Evolutionary conservation across 2,888 invertebrate species (phyloP), one percentile per base, ranked within the genome.

Genomic region (Drosophila paramelanica): DNA sequence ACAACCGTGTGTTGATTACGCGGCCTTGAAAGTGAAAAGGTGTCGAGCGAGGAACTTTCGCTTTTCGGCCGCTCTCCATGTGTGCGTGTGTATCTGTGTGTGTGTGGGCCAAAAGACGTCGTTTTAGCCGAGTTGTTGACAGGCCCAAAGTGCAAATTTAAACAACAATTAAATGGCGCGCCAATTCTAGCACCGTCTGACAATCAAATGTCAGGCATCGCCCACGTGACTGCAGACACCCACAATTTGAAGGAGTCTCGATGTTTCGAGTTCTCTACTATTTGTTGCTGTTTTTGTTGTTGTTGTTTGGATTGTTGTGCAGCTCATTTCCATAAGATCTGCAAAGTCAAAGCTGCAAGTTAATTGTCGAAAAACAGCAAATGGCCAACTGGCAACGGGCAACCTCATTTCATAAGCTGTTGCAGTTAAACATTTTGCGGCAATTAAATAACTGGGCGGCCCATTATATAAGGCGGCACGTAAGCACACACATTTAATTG

Each of bases 1-100:
- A 83, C 81, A 78, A 67, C 49, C 60, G 73, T 79, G 70, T 61
- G 77, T 81, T 75, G 85, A 84, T 81, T 84, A 74, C 65, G 81
- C 86, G 82, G 86, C 90, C 90, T 91, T 91, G 90, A 91, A 91
- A 91, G 90, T 90, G 90, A 91, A 91, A 91, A 91, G 89, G 90
- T 91, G 89, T 90, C 90, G 82, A 76, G 25, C 68, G 70, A 50
- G 62, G 46, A 71, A 77, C 75, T 78, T 78, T 78, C 75, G 74
- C 75, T 78, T 78, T 78, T 78, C 56, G 53, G 53, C 36, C 38
- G 39, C 36, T 50, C 14, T 33, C 8, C 33, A 17, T 14, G 25
- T 39, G 31, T 42, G 11, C 20, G 23, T 31, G 11, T 36, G 10
- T 27, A n/a, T 14, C 11, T 43, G 23, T 31, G 23, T 49, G 31